phyloP scores from a whole-genome alignment of 2,113 vertebrate genomes.

The Neolamprologus longior region DNA sequence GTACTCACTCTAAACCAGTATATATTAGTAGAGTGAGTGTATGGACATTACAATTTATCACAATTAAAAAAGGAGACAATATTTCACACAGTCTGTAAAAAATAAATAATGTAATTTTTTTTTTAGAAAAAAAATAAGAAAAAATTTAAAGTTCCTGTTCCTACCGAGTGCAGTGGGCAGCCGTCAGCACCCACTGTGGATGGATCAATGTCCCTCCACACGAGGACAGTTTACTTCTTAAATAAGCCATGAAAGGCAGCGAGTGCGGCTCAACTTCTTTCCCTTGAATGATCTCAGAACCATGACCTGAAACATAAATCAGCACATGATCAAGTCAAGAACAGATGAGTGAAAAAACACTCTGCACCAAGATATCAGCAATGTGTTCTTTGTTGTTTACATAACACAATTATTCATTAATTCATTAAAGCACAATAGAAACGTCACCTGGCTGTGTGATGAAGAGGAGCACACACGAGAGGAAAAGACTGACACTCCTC shows the following conservation, averaged over 20 bases:
- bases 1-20: neutral
- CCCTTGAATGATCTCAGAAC: neutral
- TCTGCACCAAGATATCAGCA: neutral
- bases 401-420: neutral
- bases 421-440: neutral
- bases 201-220: neutral
- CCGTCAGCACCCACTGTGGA: neutral
- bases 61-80: neutral
- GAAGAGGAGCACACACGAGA: neutral
- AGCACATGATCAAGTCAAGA: neutral
- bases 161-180: neutral
- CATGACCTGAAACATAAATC: neutral
- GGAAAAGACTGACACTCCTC: neutral
- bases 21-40: neutral
- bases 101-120: neutral
- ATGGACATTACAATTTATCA: neutral
- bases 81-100: rapidly evolving
- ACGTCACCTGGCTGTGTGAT: neutral
- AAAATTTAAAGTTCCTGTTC: neutral
- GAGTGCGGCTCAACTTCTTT: neutral
- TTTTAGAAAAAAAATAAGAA: neutral
- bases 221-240: rapidly evolving
- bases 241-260: neutral
- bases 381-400: rapidly evolving
- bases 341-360: neutral